Conservation (phyloP, 2,113 vertebrate species). For the Phyllostomus hastatus region DNA sequence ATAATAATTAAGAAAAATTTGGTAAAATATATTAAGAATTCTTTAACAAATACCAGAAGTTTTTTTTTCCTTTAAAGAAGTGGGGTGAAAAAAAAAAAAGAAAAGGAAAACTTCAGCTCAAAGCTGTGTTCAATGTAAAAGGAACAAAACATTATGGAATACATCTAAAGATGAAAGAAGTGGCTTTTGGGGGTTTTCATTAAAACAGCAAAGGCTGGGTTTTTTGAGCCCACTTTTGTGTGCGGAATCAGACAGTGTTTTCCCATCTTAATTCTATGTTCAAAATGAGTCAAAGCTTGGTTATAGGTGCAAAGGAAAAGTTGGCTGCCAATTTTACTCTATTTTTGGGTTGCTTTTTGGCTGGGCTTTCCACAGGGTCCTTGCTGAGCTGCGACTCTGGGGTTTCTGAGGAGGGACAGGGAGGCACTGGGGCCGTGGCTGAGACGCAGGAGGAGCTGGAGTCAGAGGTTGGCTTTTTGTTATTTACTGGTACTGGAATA, state of each 20-base stretch:
- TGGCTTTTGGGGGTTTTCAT: constrained; percentile 54
- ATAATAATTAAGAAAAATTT: constrained; percentile 60
- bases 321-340: constrained; percentile 95
- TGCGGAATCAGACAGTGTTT: constrained; percentile 73
- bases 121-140: constrained; percentile 73
- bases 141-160: constrained; percentile 62
- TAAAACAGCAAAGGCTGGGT: constrained; percentile 73
- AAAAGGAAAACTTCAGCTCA: constrained; percentile 56
- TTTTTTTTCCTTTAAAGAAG: constrained; percentile 59
- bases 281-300: constrained; percentile 82
- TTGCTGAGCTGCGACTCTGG: constrained; percentile 54
- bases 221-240: constrained; percentile 72
- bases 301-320: constrained; percentile 91
- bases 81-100: background rate
- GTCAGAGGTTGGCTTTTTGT: background rate
- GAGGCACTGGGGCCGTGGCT: constrained; percentile 54
- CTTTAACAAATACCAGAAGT: constrained; percentile 67
- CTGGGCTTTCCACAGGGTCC: constrained; percentile 87
- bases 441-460: constrained; percentile 6
- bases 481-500: constrained; percentile 53
- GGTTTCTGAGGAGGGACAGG: constrained; percentile 65
- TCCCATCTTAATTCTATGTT: constrained; percentile 66
- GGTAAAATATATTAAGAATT: constrained; percentile 76
- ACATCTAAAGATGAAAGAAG: constrained; percentile 66
- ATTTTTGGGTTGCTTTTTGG: constrained; percentile 89